phyloP scores from a whole-genome alignment of 2,797 vertebrate species.

The Semotilus atromaculatus region DNA sequence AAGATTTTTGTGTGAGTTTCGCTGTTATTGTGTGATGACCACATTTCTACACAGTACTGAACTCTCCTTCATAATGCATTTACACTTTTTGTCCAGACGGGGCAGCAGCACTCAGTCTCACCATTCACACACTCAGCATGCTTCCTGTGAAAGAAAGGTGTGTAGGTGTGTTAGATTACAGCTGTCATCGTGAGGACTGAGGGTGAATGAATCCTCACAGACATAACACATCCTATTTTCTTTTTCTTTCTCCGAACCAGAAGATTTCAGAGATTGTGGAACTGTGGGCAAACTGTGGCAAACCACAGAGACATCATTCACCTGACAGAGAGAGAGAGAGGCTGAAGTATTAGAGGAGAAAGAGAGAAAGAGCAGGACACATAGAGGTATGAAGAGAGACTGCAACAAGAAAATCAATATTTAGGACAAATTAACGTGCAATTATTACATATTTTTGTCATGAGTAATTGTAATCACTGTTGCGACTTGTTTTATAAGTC shows the following conservation, averaged over 20 bases:
- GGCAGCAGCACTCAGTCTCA: constrained; percentile 22
- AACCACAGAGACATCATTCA: constrained; percentile 27
- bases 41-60: constrained; percentile 9
- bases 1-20: not conserved
- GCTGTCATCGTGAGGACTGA: not conserved
- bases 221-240: not conserved
- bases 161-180: not conserved
- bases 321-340: not conserved
- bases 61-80: constrained; percentile 9
- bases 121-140: not conserved
- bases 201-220: constrained; percentile 11
- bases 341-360: not conserved
- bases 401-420: not conserved
- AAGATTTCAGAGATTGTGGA: constrained; percentile 25
- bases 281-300: not conserved
- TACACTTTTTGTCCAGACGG: constrained; percentile 12
- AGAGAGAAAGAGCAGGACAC: not conserved
- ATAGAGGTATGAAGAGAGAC: not conserved
- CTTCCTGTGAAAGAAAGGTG: not conserved
- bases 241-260: not conserved
- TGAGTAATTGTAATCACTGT: not conserved
- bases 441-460: not conserved
- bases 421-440: not conserved
- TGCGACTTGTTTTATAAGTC: not conserved
- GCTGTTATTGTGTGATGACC: not conserved